Evolutionary conservation across 2,113 vertebrate species (phyloP).

Genomic region (Cynoglossus semilaevis): DNA sequence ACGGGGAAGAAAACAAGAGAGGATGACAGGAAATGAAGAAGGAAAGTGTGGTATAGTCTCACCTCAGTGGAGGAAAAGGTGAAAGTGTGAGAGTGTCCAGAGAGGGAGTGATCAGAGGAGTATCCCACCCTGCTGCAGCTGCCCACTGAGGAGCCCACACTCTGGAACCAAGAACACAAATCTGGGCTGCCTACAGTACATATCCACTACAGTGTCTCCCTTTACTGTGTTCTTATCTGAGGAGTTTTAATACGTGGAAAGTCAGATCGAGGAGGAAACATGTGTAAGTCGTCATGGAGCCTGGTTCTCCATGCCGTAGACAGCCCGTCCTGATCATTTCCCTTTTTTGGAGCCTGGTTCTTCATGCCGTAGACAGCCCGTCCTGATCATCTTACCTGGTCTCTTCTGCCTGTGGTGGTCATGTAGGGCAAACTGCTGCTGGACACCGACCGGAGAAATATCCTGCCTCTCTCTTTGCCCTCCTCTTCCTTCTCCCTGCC

Average conservation of each 20-base stretch:
- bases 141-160: conserved; percentile 81
- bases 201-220: too few species aligned
- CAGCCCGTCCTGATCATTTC: conserved; percentile 37
- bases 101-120: conserved; percentile 82
- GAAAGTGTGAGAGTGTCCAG: conserved; percentile 84
- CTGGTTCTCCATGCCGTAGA: not conserved
- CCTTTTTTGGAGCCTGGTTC: not conserved
- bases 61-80: conserved; percentile 91
- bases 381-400: conserved; percentile 69
- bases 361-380: too few species aligned
- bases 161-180: conserved; percentile 71
- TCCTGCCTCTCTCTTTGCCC: conserved; percentile 62
- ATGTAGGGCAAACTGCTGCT: conserved; percentile 79
- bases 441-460: conserved; percentile 69
- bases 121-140: conserved; percentile 83
- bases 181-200: conserved; percentile 21
- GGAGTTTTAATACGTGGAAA: too few species aligned
- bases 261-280: too few species aligned
- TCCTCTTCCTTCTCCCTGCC: conserved; percentile 70
- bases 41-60: conserved; percentile 64
- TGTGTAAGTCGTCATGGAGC: not conserved
- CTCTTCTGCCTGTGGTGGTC: conserved; percentile 70
- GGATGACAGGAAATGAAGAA: not conserved
- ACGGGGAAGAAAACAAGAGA: not conserved
- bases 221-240: not conserved